Conservation (phyloP, 64 coral and sea anemone genomes). For the Porites australiensis region DNA sequence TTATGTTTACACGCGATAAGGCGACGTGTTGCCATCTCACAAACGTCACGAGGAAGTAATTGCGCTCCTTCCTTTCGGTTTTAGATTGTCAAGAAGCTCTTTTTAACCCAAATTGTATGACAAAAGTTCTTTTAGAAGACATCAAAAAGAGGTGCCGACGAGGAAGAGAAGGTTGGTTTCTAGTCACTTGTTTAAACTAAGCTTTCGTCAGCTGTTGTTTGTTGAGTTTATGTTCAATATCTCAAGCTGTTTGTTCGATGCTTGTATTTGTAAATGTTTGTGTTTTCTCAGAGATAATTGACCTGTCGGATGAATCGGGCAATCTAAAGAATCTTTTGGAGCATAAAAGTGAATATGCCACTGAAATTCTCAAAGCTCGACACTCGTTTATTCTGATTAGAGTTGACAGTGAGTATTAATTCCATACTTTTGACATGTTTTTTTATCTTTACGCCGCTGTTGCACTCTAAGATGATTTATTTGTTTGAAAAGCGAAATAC, state of each 20-base stretch:
- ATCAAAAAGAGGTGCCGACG: constrained; percentile 85
- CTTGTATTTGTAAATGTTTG: not conserved
- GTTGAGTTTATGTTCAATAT: not conserved
- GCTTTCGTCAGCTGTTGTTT: not conserved
- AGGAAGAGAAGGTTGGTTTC: constrained; percentile 59
- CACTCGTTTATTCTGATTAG: constrained; percentile 82
- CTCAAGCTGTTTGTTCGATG: not conserved
- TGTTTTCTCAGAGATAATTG: constrained; percentile 70
- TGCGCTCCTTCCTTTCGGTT: not conserved
- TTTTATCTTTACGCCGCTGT: not conserved
- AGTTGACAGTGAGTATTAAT: constrained; percentile 85
- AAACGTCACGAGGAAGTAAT: constrained; percentile 3
- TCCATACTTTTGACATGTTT: not conserved
- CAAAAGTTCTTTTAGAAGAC: constrained; percentile 80
- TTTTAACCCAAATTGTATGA: constrained; percentile 93
- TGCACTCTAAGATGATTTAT: not conserved
- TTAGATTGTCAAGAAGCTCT: constrained; percentile 85
- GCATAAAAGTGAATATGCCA: constrained; percentile 68
- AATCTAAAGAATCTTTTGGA: constrained; percentile 83
- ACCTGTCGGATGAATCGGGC: constrained; percentile 90
- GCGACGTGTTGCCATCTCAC: not conserved
- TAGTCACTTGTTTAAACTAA: not conserved
- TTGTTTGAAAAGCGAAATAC: too few species aligned
- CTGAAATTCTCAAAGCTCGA: constrained; percentile 71
- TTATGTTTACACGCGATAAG: not conserved